Conservation (phyloP, 1,140 invertebrate species). For the Coelopa frigida region DNA sequence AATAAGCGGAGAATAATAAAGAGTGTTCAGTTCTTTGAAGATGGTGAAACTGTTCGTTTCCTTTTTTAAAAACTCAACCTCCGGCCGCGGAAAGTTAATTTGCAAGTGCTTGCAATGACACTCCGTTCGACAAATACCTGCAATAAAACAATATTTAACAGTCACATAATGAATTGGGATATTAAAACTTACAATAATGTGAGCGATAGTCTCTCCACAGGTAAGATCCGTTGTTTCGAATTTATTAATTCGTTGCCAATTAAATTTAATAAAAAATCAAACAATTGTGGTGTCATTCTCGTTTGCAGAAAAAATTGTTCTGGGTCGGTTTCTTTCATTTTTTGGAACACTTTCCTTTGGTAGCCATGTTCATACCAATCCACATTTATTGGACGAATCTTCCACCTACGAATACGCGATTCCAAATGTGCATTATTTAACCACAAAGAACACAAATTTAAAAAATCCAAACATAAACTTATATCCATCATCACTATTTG, state of each 20-base stretch:
- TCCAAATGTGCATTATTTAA: too few species aligned
- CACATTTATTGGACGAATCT: not conserved
- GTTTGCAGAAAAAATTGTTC: not conserved
- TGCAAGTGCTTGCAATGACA: not conserved
- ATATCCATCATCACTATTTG: too few species aligned
- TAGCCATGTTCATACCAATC: not conserved
- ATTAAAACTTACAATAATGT: conserved; percentile 3
- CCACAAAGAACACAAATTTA: too few species aligned
- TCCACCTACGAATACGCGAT: not conserved
- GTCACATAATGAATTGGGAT: too few species aligned
- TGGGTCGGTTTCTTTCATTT: not conserved
- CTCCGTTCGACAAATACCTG: conserved; percentile 1
- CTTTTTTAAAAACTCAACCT: too few species aligned
- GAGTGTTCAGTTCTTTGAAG: too few species aligned
- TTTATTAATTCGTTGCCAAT: not conserved
- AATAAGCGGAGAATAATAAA: too few species aligned
- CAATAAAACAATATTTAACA: too few species aligned
- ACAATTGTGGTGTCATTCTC: not conserved
- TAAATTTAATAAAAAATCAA: not conserved
- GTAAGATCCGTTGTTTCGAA: not conserved
- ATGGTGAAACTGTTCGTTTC: too few species aligned
- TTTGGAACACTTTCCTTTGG: not conserved
- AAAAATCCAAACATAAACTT: too few species aligned
- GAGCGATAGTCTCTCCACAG: not conserved
- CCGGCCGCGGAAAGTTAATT: too few species aligned